phyloP scores from a whole-genome alignment of 1,140 invertebrate species.

The Periplaneta americana region DNA sequence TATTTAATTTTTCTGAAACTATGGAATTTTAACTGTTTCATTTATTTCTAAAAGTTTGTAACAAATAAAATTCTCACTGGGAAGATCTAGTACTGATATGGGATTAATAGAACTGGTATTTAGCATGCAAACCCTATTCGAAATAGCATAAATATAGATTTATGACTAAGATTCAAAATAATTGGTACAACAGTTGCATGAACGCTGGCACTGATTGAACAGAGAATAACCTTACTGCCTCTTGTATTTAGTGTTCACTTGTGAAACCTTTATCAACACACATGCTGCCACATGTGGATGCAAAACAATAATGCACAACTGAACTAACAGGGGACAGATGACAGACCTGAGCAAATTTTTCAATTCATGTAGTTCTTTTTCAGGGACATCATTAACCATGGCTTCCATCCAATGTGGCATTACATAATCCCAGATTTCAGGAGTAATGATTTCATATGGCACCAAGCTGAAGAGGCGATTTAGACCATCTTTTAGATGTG shows the following conservation, averaged over 20 bases:
- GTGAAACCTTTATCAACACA: background rate
- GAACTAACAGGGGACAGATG: background rate
- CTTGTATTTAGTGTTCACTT: background rate
- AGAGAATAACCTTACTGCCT: background rate
- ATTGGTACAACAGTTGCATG: too few relatives aligned
- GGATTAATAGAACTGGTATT: too few relatives aligned
- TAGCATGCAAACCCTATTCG: too few relatives aligned
- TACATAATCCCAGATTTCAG: conserved; percentile 94
- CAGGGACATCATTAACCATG: conserved; percentile 89
- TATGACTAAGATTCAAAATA: too few relatives aligned
- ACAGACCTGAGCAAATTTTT: conserved; percentile 79
- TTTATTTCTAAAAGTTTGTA: too few relatives aligned
- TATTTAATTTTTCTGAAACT: too few relatives aligned
- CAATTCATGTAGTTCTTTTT: conserved; percentile 85
- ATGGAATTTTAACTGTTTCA: too few relatives aligned
- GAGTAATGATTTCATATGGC: conserved; percentile 94
- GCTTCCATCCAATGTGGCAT: conserved; percentile 99
- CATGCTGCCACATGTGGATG: background rate
- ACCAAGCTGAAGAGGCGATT: conserved; percentile 91
- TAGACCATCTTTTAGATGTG: conserved; percentile 92
- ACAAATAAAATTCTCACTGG: too few relatives aligned
- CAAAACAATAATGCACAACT: background rate
- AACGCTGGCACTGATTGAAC: too few relatives aligned
- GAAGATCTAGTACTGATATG: too few relatives aligned
- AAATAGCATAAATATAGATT: too few relatives aligned